Base-by-base conservation (phyloP, 2,113 vertebrate genomes). In the Grus americana region DNA sequence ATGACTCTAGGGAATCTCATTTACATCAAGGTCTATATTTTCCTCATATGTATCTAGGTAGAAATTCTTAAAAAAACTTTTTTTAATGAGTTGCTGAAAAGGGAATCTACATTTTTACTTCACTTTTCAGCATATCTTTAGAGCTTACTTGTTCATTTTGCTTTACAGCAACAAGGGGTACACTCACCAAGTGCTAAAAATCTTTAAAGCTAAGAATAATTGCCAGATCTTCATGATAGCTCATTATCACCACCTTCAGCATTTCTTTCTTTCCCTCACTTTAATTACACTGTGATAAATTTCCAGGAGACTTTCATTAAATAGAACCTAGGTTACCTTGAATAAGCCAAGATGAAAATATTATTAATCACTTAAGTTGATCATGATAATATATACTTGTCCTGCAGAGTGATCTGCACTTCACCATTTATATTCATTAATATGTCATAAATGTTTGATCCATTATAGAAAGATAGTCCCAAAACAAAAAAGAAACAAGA, bases 121-220 rank as follows among this genome's bases (percentile, higher is more conserved):
- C 29, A 46, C n/a, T 92, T 94, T 79, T 86, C 62, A 91, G 55
- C 34, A 34, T 46, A 81, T 86, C 36, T 91, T 96, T 79, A 90
- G 40, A 94, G 58, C 12, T 11, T 34, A 46, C 26, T 91, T 85
- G 30, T 79, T 73, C 71, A 19, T 82, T 95, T 95, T 88, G 10
- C 59, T 94, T 96, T 90, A 66, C 34, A 88, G 57, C 55, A 75
- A 30, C n/a, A 93, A 87, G 49, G 24, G 57, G 36, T n/a, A 72
- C 34, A 81, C 72, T 88, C 57, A 75, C 50, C 5, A 93, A 85
- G 27, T 88, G 72, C 26, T 91, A 38, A 94, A 97, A 84, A 52
- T 66, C 66, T 82, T 95, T 85, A 93, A 73, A 90, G 50, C 52
- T 66, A 80, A 72, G 75, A 93, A 90, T 91, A 95, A 95, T 88